These are phyloP conservation scores for Patagioenas fasciata DNA, from an alignment of 2,113 vertebrate genomes.

Conservation along the genomic window DNA sequence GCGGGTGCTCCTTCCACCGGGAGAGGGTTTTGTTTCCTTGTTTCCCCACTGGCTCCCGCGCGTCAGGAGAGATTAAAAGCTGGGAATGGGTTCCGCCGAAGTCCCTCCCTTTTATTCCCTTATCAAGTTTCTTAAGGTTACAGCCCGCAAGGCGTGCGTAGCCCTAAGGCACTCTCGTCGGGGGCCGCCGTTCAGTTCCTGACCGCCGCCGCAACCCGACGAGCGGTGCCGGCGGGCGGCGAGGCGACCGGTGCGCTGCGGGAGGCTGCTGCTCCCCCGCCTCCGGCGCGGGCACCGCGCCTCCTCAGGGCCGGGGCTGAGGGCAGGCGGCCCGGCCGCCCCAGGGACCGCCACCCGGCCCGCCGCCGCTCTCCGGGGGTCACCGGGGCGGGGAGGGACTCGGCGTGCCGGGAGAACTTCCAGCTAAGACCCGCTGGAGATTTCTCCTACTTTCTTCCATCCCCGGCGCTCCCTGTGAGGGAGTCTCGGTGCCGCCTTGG, in stretches of 20 bases:
- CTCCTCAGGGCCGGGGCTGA: background rate
- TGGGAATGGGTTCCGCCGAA: background rate
- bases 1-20: background rate
- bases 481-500: background rate
- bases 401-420: background rate
- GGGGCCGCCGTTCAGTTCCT: background rate
- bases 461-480: background rate
- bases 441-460: background rate
- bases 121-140: slow-evolving; percentile 51
- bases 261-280: background rate
- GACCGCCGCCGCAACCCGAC: background rate
- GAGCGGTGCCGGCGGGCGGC: background rate
- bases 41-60: background rate
- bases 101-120: slow-evolving; percentile 20
- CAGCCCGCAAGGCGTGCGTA: background rate
- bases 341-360: background rate
- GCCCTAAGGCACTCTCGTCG: background rate
- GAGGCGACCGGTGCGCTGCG: no score
- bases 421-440: background rate
- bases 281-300: background rate
- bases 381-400: accelerated
- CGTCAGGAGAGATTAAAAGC: background rate
- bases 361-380: background rate
- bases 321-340: background rate
- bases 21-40: background rate